Percentiles rank a stretch among this genome's conserved stretches.
Conservation (phyloP, 2,888 invertebrate species). For the Leptura quadrifasciata region DNA sequence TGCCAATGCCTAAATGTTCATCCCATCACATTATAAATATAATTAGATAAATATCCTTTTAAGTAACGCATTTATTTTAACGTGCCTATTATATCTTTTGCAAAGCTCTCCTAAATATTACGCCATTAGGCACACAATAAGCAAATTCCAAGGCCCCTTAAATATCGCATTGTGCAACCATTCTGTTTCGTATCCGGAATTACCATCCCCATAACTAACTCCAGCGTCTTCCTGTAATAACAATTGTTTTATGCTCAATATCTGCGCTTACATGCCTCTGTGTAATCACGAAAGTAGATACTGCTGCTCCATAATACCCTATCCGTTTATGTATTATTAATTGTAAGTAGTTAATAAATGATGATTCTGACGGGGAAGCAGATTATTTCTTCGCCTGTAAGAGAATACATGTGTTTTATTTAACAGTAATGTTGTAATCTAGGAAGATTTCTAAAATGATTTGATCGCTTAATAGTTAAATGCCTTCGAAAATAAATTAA, state of each 20-base stretch:
- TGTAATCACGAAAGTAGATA: constrained; percentile 12
- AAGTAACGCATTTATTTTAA: constrained; percentile 2
- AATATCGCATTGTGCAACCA: constrained; percentile 18
- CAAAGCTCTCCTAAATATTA: constrained; percentile 20
- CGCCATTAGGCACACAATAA: constrained; percentile 33
- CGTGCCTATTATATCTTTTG: not conserved
- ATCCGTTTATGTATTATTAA: constrained; percentile 11
- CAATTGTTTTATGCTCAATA: constrained; percentile 19
- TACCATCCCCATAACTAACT: constrained; percentile 28
- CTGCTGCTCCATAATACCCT: not conserved
- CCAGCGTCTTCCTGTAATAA: constrained; percentile 11
- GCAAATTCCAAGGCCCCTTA: constrained; percentile 25
- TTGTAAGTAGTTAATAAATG: not conserved
- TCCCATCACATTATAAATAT: not conserved
- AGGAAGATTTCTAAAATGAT: too few species aligned
- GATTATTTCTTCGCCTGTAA: not conserved
- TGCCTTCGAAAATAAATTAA: too few species aligned
- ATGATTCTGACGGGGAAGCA: not conserved
- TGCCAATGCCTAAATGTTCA: not conserved
- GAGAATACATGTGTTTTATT: too few species aligned
- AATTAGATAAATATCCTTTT: constrained; percentile 4
- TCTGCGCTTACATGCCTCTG: not conserved
- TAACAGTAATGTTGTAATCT: too few species aligned
- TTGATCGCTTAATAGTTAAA: too few species aligned
- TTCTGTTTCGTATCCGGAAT: constrained; percentile 27